Evolutionary conservation across 2,888 invertebrate genomes (phyloP).

Genomic region (Odontocolon sp.): DNA sequence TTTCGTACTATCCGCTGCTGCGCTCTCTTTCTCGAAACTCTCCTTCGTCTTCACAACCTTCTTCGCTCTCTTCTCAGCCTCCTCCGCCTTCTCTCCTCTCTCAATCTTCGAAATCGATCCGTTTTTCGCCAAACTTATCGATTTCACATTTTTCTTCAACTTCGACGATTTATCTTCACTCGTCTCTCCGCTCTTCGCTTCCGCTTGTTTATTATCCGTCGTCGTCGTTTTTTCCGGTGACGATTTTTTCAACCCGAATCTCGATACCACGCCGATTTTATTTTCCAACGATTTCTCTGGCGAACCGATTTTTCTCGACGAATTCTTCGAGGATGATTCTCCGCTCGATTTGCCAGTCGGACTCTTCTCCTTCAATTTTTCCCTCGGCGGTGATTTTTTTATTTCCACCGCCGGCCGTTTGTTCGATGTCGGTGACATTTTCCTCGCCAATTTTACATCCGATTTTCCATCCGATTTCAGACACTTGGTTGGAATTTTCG

Average conservation of each 20-base stretch:
- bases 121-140: constrained; percentile 62
- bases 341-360: constrained; percentile 78
- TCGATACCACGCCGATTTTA: constrained; percentile 60
- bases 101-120: constrained; percentile 61
- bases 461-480: constrained; percentile 65
- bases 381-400: constrained; percentile 66
- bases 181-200: constrained; percentile 54
- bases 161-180: constrained; percentile 67
- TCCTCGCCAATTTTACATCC: constrained; percentile 59
- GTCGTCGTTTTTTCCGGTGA: constrained; percentile 66
- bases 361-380: constrained; percentile 69
- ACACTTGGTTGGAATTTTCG: constrained; percentile 76
- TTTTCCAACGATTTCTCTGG: constrained; percentile 67
- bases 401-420: constrained; percentile 51
- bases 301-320: constrained; percentile 64
- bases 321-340: constrained; percentile 53
- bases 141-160: constrained; percentile 66
- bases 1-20: constrained; percentile 68
- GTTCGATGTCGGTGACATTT: constrained; percentile 63
- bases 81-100: constrained; percentile 65
- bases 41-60: constrained; percentile 67
- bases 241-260: constrained; percentile 53
- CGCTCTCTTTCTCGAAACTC: constrained; percentile 61
- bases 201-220: constrained; percentile 67
- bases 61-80: constrained; percentile 66